These are phyloP conservation scores for Podiceps cristatus DNA, from an alignment of 2,113 vertebrate genomes.

Conservation along the genomic window DNA sequence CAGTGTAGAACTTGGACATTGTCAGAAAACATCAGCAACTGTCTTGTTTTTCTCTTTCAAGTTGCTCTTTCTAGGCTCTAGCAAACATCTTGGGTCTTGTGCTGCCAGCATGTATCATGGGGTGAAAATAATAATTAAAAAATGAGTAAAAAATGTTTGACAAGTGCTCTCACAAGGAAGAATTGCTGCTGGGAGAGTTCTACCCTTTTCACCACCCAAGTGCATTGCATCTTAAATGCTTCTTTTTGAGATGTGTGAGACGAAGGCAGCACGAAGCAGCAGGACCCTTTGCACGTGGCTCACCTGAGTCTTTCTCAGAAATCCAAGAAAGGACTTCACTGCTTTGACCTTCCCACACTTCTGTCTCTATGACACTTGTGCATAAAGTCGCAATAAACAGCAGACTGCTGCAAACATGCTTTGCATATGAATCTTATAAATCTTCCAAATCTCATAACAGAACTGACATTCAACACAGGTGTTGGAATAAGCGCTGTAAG, in stretches of 20 bases:
- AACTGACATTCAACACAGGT: slow-evolving; percentile 46
- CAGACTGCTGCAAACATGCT: neutral
- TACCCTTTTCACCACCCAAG: neutral
- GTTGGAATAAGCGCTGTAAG: slow-evolving; percentile 29
- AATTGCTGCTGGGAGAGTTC: neutral
- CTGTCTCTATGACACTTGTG: slow-evolving; percentile 13
- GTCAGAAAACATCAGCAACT: neutral
- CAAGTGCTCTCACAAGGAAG: neutral
- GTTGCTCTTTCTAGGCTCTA: neutral
- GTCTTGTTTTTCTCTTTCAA: neutral
- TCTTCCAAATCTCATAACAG: slow-evolving; percentile 5
- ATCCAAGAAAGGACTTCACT: neutral
- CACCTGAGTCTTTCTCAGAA: neutral
- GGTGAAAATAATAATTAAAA: neutral
- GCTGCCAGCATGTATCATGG: neutral
- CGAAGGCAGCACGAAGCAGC: neutral
- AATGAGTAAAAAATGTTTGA: neutral
- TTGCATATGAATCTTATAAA: neutral
- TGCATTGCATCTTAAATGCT: neutral
- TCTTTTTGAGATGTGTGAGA: neutral
- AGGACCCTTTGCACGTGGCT: neutral
- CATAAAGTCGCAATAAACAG: neutral
- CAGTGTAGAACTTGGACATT: neutral
- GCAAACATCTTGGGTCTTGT: neutral
- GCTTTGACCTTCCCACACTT: slow-evolving; percentile 53